Percentiles rank a stretch among this genome's conserved stretches.
Evolutionary conservation across 2,888 invertebrate species (phyloP).

Genomic region (Cataglyphis livida): DNA sequence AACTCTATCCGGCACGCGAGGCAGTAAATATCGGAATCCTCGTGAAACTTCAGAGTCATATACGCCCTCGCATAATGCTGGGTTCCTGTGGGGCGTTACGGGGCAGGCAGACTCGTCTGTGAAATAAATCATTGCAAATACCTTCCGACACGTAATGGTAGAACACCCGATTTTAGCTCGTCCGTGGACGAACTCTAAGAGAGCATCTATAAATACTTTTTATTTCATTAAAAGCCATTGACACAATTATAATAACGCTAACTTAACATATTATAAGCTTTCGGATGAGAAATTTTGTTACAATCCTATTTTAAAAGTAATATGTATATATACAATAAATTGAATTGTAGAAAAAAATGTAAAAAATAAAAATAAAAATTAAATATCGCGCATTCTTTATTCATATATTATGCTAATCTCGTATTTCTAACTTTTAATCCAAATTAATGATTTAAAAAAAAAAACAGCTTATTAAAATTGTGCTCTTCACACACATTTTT

Average conservation of each 20-base stretch:
- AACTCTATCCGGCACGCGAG: conserved; percentile 69
- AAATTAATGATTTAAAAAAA: not conserved
- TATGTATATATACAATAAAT: not conserved
- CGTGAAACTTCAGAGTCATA: conserved; percentile 73
- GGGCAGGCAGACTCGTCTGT: conserved; percentile 57
- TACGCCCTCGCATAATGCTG: conserved; percentile 72
- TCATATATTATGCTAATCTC: not conserved
- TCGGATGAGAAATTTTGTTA: not conserved
- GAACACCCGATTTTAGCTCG: conserved; percentile 64
- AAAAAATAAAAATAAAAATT: not conserved
- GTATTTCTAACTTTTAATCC: not conserved
- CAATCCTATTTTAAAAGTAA: not conserved
- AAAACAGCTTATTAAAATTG: not conserved
- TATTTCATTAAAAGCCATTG: conserved; percentile 1
- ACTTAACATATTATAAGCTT: not conserved
- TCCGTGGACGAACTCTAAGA: conserved; percentile 27
- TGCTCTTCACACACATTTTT: not conserved
- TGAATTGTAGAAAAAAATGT: not conserved
- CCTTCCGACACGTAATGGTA: conserved; percentile 69
- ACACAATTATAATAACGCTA: not conserved
- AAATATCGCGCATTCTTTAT: not conserved
- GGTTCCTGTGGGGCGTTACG: conserved; percentile 69
- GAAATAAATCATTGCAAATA: conserved; percentile 77
- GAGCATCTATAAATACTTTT: conserved; percentile 23
- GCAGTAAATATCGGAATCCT: conserved; percentile 75